Evolutionary conservation across 1,140 invertebrate species (phyloP).

Genomic region (Acromyrmex charruanus): DNA sequence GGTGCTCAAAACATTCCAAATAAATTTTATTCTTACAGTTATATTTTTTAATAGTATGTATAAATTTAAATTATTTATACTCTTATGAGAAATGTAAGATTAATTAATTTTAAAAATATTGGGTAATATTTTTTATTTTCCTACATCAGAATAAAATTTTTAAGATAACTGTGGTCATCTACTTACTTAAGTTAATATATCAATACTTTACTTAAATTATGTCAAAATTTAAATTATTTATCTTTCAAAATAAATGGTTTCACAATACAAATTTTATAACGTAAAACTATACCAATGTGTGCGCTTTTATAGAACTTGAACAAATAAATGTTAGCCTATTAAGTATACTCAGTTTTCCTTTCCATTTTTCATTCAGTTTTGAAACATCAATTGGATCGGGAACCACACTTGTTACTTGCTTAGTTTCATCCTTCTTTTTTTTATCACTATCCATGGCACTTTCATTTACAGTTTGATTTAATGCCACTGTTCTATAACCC

Average conservation of each 20-base stretch:
- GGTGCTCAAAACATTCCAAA: too few relatives aligned
- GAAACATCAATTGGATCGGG: conserved; percentile 76
- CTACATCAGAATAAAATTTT: too few relatives aligned
- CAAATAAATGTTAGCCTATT: conserved; percentile 83
- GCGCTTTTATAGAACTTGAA: conserved; percentile 80
- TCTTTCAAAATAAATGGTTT: background rate
- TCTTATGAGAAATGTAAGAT: too few relatives aligned
- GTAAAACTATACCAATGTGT: conserved; percentile 78
- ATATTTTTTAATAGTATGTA: too few relatives aligned
- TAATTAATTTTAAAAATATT: too few relatives aligned
- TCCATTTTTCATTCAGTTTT: conserved; percentile 77
- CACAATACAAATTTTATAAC: conserved; percentile 5
- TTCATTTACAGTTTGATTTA: conserved; percentile 85
- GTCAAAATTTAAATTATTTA: background rate
- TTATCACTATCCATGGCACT: conserved; percentile 81
- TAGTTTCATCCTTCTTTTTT: conserved; percentile 78
- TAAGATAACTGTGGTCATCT: too few relatives aligned
- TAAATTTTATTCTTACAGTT: too few relatives aligned
- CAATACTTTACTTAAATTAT: conserved; percentile 70
- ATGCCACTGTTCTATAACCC: conserved; percentile 84
- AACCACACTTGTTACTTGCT: conserved; percentile 48
- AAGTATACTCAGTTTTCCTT: conserved; percentile 82
- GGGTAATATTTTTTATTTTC: too few relatives aligned
- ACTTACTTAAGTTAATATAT: conserved; percentile 55
- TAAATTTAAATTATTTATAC: too few relatives aligned